Conservation (phyloP, 2,888 invertebrate genomes). For the Trissolcus japonicus region DNA sequence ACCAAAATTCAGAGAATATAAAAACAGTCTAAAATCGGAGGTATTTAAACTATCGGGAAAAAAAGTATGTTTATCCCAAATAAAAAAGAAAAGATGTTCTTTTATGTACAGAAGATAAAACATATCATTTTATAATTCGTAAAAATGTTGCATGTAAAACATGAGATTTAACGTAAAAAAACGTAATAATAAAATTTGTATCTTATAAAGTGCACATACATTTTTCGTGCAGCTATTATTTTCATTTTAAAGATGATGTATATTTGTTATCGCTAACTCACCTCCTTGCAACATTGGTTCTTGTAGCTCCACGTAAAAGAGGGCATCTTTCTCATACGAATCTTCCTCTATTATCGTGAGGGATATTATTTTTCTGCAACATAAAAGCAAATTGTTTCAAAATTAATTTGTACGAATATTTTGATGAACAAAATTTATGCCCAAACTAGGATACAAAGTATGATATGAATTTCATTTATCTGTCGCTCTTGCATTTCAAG, state of each 20-base stretch:
- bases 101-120: neutral
- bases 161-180: neutral
- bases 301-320: conserved; percentile 93
- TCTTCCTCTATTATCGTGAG: conserved; percentile 96
- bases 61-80: neutral
- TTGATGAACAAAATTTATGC: no score
- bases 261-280: conserved; percentile 77
- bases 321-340: conserved; percentile 97
- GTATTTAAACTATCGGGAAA: neutral
- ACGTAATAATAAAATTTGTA: neutral
- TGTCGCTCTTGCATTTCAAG: no score
- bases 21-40: conserved; percentile 10
- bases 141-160: neutral
- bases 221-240: conserved; percentile 48
- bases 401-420: neutral
- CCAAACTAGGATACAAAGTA: no score
- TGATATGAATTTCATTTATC: no score
- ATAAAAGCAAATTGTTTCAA: conserved; percentile 61
- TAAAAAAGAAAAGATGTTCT: neutral
- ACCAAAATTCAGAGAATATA: conserved; percentile 12
- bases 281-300: conserved; percentile 92
- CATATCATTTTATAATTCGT: neutral
- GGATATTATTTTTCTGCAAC: conserved; percentile 90
- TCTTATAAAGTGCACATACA: conserved; percentile 20
- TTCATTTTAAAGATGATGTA: conserved; percentile 9